These are phyloP conservation scores for Zaprionus capensis DNA, from an alignment of 1,140 invertebrate genomes.

Conservation along the genomic window DNA sequence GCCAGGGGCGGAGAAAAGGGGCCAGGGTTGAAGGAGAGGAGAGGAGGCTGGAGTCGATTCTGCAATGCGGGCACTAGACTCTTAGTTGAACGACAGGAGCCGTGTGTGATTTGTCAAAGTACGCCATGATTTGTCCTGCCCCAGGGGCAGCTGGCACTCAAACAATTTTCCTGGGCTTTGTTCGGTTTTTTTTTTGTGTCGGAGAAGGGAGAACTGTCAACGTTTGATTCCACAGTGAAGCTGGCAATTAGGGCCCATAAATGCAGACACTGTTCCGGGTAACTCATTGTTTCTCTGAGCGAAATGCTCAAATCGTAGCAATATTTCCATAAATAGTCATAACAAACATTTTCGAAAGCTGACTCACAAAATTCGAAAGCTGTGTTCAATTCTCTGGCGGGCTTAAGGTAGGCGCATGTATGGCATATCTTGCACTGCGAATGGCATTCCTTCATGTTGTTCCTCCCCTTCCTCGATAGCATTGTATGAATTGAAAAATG, in stretches of 20 bases:
- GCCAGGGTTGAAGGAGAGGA: neutral
- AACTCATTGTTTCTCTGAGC: neutral
- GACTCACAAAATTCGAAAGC: constrained; percentile 39
- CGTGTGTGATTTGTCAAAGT: constrained; percentile 76
- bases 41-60: neutral
- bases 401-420: constrained; percentile 42
- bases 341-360: constrained; percentile 2
- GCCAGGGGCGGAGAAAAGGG: no score
- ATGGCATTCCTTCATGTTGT: neutral
- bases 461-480: neutral
- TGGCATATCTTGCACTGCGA: neutral
- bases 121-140: constrained; percentile 51
- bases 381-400: constrained; percentile 65
- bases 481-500: constrained; percentile 54
- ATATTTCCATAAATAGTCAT: neutral
- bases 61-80: constrained; percentile 19
- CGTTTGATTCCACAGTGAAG: constrained; percentile 40
- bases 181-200: neutral
- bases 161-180: constrained; percentile 21
- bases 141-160: constrained; percentile 28
- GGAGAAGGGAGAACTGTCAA: constrained; percentile 28
- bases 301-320: neutral
- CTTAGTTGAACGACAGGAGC: constrained; percentile 22
- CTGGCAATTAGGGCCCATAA: constrained; percentile 28
- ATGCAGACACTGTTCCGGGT: neutral